phyloP scores from a whole-genome alignment of 2,888 invertebrate species.

The Drosophila macrothrix region DNA sequence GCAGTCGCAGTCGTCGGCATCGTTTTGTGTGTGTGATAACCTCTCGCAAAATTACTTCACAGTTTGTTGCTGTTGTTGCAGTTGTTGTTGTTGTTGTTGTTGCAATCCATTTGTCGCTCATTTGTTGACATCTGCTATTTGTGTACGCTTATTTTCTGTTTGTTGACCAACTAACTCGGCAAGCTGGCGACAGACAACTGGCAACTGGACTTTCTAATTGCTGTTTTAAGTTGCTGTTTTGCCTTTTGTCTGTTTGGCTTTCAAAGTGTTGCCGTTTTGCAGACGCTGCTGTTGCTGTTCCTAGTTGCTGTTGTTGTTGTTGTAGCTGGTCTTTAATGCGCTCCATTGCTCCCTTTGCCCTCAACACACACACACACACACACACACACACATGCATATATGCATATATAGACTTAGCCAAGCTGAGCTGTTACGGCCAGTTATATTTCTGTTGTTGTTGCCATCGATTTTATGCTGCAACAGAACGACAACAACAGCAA shows the following conservation, averaged over 20 bases:
- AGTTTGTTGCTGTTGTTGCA: constrained; percentile 9
- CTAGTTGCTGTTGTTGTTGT: constrained; percentile 23
- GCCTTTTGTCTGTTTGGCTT: constrained; percentile 41
- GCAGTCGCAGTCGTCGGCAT: constrained; percentile 1
- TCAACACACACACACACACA: constrained; percentile 1
- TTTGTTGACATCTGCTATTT: constrained; percentile 61
- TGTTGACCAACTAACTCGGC: constrained; percentile 43
- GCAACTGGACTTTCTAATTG: constrained; percentile 73
- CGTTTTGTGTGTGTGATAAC: constrained; percentile 39
- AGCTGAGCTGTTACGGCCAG: constrained; percentile 50
- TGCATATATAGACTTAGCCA: constrained; percentile 29
- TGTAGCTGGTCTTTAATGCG: constrained; percentile 57
- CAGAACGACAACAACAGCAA: constrained; percentile 31
- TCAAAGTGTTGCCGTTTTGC: constrained; percentile 43
- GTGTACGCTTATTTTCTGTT: constrained; percentile 64
- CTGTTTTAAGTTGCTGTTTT: constrained; percentile 56
- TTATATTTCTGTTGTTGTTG: constrained; percentile 49
- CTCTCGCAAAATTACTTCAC: constrained; percentile 47
- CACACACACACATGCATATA: not conserved
- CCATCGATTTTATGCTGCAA: constrained; percentile 70
- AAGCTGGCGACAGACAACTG: constrained; percentile 27
- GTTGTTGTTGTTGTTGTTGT: constrained; percentile 32
- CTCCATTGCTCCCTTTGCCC: constrained; percentile 46
- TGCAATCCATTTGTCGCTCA: constrained; percentile 58
- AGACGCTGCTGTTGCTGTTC: constrained; percentile 33